A percentile compares a stretch with the other conserved stretches of the same genome.
Evolutionary conservation across 1,140 invertebrate genomes (phyloP).

Genomic region (Elymnias hypermnestra): DNA sequence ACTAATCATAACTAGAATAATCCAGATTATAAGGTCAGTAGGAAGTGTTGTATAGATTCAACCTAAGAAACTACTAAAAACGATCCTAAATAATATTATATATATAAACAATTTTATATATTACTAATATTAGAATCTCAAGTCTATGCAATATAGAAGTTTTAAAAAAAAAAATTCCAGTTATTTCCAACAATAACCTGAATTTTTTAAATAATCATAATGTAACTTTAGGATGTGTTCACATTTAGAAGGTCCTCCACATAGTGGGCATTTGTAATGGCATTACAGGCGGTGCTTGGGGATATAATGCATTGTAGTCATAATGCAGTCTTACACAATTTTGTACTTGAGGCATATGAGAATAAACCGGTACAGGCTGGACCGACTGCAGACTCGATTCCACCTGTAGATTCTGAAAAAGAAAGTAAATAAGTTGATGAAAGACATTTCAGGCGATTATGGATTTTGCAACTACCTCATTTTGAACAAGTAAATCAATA

Average conservation of each 20-base stretch:
- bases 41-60: too few species aligned
- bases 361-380: slow-evolving; percentile 27
- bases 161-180: too few species aligned
- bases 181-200: neutral
- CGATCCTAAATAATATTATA: too few species aligned
- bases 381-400: slow-evolving; percentile 35
- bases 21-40: too few species aligned
- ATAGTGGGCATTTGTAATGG: slow-evolving; percentile 28
- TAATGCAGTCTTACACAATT: slow-evolving; percentile 34
- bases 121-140: too few species aligned
- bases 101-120: too few species aligned
- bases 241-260: slow-evolving; percentile 24
- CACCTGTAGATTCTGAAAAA: slow-evolving; percentile 35
- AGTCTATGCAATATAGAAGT: too few species aligned
- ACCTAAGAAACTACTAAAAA: too few species aligned
- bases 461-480: neutral
- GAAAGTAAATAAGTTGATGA: neutral
- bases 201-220: neutral
- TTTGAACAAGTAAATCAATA: neutral
- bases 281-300: slow-evolving; percentile 22
- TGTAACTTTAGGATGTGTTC: too few species aligned
- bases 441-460: too few species aligned
- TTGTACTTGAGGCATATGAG: slow-evolving; percentile 25
- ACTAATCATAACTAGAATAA: too few species aligned
- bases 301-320: slow-evolving; percentile 33